These are phyloP conservation scores for Tautogolabrus adspersus DNA, from an alignment of 2,113 vertebrate species.

Conservation along the genomic window DNA sequence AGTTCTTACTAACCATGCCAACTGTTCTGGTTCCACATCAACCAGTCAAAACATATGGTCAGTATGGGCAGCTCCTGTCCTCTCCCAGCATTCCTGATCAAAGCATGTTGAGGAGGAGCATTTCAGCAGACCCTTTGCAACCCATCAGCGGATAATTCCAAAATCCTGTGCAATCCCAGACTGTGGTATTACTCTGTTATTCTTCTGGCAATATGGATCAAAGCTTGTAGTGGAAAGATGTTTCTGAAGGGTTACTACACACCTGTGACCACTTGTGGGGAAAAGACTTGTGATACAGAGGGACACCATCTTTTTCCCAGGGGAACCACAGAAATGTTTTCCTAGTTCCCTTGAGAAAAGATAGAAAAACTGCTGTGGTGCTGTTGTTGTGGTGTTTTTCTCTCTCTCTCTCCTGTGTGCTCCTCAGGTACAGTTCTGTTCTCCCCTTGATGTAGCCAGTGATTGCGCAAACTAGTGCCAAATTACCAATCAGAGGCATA, in stretches of 20 bases:
- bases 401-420: no score
- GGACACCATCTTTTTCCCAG: conserved; percentile 57
- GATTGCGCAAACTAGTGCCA: no score
- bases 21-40: conserved; percentile 13
- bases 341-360: conserved; percentile 34
- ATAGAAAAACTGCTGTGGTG: conserved; percentile 25
- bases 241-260: conserved; percentile 45
- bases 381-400: no score
- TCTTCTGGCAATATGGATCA: conserved; percentile 44
- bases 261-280: conserved; percentile 46
- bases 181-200: conserved; percentile 24
- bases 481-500: no score
- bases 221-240: conserved; percentile 18
- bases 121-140: conserved; percentile 52
- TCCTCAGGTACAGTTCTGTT: no score
- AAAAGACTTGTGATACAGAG: conserved; percentile 39
- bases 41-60: conserved; percentile 1
- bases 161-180: conserved; percentile 50
- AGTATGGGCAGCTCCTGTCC: conserved; percentile 29
- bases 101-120: conserved; percentile 43
- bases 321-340: conserved; percentile 56
- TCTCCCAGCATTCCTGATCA: conserved; percentile 45
- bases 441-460: no score
- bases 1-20: conserved; percentile 20
- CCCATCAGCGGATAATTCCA: conserved; percentile 38